phyloP scores from a whole-genome alignment of 2,888 invertebrate genomes.

The Patella ulyssiponensis region DNA sequence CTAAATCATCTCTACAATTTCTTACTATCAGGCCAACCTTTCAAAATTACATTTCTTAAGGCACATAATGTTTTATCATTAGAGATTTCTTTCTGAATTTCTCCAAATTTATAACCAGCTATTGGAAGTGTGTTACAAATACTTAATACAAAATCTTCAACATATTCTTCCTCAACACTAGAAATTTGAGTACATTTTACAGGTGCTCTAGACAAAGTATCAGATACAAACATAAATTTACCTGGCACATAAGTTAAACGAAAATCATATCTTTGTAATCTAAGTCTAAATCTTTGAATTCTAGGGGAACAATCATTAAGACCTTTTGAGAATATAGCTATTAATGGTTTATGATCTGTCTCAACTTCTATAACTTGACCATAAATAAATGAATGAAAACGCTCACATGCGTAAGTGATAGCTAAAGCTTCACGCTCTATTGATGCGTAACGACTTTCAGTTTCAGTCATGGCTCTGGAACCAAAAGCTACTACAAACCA shows the following conservation, averaged over 20 bases:
- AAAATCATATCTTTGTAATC: constrained; percentile 30
- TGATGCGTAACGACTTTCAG: too few relatives aligned
- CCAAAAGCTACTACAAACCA: too few relatives aligned
- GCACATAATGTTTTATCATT: neutral
- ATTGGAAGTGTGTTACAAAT: neutral
- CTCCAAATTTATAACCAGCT: neutral
- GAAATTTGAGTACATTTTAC: too few relatives aligned
- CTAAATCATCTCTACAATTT: constrained; percentile 16
- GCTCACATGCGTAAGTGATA: too few relatives aligned
- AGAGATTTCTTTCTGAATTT: neutral
- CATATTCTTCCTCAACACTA: neutral
- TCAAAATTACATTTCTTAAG: neutral
- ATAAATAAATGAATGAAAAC: too few relatives aligned
- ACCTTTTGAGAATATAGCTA: constrained; percentile 22
- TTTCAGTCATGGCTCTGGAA: too few relatives aligned
- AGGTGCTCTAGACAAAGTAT: constrained; percentile 13
- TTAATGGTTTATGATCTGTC: too few relatives aligned
- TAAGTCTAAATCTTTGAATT: constrained; percentile 28
- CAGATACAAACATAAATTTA: constrained; percentile 25
- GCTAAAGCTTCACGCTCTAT: too few relatives aligned
- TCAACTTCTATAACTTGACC: too few relatives aligned
- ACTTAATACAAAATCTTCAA: neutral
- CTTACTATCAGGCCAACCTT: constrained; percentile 19
- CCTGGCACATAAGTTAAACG: constrained; percentile 23
- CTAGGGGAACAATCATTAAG: too few relatives aligned